These are phyloP conservation scores for Gobio gobio DNA, from an alignment of 2,113 vertebrate species.

Conservation along the genomic window DNA sequence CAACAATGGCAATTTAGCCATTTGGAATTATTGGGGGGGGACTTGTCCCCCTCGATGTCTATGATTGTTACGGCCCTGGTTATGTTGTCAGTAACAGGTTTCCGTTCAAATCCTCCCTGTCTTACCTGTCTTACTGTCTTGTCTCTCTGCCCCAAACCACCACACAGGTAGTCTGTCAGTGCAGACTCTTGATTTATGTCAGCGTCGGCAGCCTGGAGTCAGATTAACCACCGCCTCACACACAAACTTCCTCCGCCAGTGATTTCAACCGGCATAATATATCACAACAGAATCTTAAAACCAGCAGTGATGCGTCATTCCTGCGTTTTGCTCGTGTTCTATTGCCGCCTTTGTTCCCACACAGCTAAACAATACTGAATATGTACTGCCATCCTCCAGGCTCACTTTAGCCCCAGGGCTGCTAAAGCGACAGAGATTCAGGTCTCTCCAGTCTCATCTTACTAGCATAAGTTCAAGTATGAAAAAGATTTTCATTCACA, in stretches of 20 bases:
- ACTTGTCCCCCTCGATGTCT: too few relatives aligned
- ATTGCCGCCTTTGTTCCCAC: background rate
- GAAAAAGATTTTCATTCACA: background rate
- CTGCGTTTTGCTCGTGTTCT: slow-evolving; percentile 52
- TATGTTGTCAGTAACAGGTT: background rate
- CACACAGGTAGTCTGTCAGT: slow-evolving; percentile 47
- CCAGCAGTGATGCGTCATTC: background rate
- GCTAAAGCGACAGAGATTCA: background rate
- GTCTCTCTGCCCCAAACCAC: slow-evolving; percentile 33
- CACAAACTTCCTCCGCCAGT: slow-evolving; percentile 20
- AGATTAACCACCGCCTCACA: slow-evolving; percentile 56
- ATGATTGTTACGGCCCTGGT: background rate
- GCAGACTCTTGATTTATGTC: slow-evolving; percentile 52
- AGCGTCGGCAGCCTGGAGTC: slow-evolving; percentile 48
- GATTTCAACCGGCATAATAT: slow-evolving; percentile 44
- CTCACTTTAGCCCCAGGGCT: background rate
- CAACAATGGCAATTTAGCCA: too few relatives aligned
- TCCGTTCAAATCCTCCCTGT: background rate
- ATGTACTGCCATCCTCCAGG: background rate
- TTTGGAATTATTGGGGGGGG: too few relatives aligned
- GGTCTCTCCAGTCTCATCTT: background rate
- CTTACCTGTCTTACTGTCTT: slow-evolving; percentile 7
- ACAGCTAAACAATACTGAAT: slow-evolving; percentile 18
- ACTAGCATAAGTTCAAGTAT: background rate
- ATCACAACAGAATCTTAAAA: slow-evolving; percentile 30